These are phyloP conservation scores for Zaprionus africanus DNA, from an alignment of 1,140 invertebrate genomes.

Conservation along the genomic window DNA sequence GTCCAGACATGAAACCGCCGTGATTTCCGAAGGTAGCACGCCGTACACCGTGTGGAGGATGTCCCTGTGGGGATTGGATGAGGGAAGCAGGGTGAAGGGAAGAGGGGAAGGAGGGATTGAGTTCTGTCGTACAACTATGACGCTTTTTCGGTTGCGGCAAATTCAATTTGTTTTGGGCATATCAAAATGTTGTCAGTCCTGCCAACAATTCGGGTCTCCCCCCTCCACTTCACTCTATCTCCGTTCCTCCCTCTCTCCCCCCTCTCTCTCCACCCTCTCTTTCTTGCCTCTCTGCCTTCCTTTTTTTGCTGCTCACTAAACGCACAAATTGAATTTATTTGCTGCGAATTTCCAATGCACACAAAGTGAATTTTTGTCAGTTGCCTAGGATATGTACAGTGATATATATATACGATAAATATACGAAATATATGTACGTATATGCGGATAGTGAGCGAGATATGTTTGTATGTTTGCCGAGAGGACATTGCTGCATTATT, in stretches of 20 bases:
- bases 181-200: slow-evolving; percentile 75
- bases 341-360: slow-evolving; percentile 72
- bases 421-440: background rate
- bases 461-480: slow-evolving; percentile 11
- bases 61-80: background rate
- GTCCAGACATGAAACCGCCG: slow-evolving; percentile 45
- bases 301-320: slow-evolving; percentile 53
- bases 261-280: background rate
- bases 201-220: slow-evolving; percentile 43
- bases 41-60: background rate
- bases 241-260: background rate
- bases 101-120: background rate
- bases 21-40: slow-evolving; percentile 28
- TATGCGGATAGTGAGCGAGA: slow-evolving; percentile 9
- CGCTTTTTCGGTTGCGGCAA: slow-evolving; percentile 57
- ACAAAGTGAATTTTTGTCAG: slow-evolving; percentile 61
- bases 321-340: slow-evolving; percentile 80
- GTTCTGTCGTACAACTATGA: slow-evolving; percentile 33
- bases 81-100: too few relatives aligned
- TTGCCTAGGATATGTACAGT: slow-evolving; percentile 10
- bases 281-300: background rate
- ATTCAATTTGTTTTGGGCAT: slow-evolving; percentile 79
- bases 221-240: background rate
- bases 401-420: background rate
- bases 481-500: slow-evolving; percentile 45